A percentile compares a stretch with the other conserved stretches of the same genome.
Evolutionary conservation across 2,888 invertebrate genomes (phyloP).

Genomic region (Hirudinaria manillensis): DNA sequence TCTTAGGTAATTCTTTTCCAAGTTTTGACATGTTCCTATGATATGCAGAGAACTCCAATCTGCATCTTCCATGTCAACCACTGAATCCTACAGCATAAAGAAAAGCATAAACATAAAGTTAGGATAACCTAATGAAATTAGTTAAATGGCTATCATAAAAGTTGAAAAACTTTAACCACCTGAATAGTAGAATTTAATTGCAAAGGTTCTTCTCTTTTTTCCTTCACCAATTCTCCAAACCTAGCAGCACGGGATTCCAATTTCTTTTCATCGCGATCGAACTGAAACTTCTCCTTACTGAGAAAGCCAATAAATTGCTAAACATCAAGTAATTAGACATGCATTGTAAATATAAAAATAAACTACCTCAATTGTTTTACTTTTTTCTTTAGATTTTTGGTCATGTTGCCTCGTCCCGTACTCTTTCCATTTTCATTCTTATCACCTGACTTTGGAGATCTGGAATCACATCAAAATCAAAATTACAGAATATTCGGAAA

Average conservation of each 20-base stretch:
- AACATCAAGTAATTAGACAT: background rate
- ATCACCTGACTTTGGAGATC: background rate
- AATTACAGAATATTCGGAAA: background rate
- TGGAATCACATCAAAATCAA: background rate
- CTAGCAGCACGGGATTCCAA: constrained; percentile 74
- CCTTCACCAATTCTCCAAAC: constrained; percentile 58
- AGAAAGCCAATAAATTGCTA: background rate
- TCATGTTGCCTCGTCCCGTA: background rate
- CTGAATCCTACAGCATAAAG: constrained; percentile 35
- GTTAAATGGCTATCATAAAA: too few species aligned
- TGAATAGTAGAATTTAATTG: constrained; percentile 28
- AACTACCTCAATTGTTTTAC: background rate
- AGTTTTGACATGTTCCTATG: constrained; percentile 83
- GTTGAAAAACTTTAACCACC: too few species aligned
- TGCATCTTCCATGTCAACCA: constrained; percentile 63
- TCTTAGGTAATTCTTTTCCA: constrained; percentile 92
- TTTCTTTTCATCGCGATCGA: constrained; percentile 39
- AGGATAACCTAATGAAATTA: too few species aligned
- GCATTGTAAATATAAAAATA: background rate
- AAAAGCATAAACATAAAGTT: too few species aligned
- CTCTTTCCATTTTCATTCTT: background rate
- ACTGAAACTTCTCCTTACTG: constrained; percentile 26
- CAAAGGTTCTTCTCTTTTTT: constrained; percentile 39
- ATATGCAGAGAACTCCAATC: constrained; percentile 79
- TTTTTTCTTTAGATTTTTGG: constrained; percentile 6